Conservation (phyloP, 2,888 invertebrate species). For the Stegophylla sp. region DNA sequence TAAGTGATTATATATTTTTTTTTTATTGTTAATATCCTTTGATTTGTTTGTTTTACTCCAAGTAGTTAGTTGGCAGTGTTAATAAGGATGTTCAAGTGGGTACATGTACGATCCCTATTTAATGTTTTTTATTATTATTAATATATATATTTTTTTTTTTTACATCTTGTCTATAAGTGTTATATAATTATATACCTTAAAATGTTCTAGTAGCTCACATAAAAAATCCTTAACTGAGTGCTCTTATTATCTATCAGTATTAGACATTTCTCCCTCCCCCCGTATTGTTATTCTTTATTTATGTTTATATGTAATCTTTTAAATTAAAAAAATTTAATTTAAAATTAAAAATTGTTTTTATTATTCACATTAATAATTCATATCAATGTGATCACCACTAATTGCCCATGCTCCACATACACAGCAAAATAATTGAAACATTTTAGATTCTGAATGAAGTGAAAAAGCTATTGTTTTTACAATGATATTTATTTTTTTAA, state of each 20-base stretch:
- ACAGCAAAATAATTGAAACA: no score
- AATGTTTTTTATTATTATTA: not conserved
- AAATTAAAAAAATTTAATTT: constrained; percentile 35
- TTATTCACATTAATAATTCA: not conserved
- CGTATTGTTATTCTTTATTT: constrained; percentile 55
- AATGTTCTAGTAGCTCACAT: not conserved
- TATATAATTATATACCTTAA: constrained; percentile 28
- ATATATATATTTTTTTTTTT: constrained; percentile 28
- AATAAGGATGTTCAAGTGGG: not conserved
- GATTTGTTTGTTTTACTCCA: constrained; percentile 19
- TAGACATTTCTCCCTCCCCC: not conserved
- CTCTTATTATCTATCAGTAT: constrained; percentile 49
- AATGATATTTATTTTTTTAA: no score
- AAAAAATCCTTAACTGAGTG: constrained; percentile 41
- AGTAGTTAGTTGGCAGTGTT: not conserved
- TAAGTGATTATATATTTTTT: constrained; percentile 10
- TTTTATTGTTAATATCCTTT: constrained; percentile 27
- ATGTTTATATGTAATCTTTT: constrained; percentile 43
- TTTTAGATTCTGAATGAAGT: no score
- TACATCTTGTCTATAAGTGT: constrained; percentile 12
- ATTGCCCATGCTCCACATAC: no score
- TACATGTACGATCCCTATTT: not conserved
- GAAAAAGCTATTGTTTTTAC: no score
- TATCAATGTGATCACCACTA: no score
- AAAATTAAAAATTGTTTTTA: not conserved